These are phyloP conservation scores for Rhinolophus sinicus DNA, from an alignment of 2,113 vertebrate species.

Conservation along the genomic window DNA sequence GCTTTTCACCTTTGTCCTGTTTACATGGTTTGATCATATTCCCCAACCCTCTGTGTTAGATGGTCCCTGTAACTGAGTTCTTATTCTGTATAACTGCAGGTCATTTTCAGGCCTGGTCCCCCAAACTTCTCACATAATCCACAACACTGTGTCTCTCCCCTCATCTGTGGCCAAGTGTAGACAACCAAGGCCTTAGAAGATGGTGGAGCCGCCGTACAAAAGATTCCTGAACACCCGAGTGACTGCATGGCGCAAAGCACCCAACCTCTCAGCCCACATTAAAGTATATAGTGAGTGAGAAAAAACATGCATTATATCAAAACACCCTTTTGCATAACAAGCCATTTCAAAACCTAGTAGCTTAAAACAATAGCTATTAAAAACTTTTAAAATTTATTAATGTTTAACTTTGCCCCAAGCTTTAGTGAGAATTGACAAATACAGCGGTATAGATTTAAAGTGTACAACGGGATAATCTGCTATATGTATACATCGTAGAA, in stretches of 20 bases:
- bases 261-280: neutral
- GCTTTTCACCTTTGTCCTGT: neutral
- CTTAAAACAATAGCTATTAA: neutral
- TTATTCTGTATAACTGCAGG: neutral
- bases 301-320: neutral
- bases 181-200: neutral
- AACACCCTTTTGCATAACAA: neutral
- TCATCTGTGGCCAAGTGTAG: neutral
- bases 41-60: neutral
- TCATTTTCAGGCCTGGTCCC: neutral
- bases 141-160: neutral
- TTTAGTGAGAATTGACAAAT: neutral
- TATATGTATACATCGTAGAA: rapidly evolving
- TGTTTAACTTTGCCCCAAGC: neutral
- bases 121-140: rapidly evolving
- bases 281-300: neutral
- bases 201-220: rapidly evolving
- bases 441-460: neutral
- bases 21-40: neutral
- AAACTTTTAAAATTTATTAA: neutral
- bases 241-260: neutral
- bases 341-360: neutral
- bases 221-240: neutral
- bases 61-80: neutral
- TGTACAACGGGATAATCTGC: too few species aligned